These are phyloP conservation scores for Scolopax mira DNA, from an alignment of 2,113 vertebrate species.

Conservation along the genomic window DNA sequence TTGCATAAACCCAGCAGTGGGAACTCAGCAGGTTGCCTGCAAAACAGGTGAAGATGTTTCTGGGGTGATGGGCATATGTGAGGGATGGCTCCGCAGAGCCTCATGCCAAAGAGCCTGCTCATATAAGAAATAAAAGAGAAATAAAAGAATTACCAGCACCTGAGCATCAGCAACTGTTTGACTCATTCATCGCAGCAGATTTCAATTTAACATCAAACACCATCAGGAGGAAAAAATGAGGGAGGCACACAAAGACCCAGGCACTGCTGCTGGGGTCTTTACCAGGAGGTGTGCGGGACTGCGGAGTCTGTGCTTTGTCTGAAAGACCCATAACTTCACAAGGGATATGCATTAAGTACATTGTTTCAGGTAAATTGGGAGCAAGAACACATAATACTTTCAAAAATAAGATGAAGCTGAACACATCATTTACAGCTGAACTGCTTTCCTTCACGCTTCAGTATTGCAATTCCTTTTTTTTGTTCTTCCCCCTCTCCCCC, in stretches of 20 bases:
- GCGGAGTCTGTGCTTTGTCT: background rate
- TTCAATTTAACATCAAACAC: background rate
- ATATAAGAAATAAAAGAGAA: background rate
- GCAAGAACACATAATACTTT: background rate
- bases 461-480: background rate
- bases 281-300: background rate
- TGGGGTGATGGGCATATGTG: background rate
- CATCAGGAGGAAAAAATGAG: background rate
- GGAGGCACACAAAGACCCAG: background rate
- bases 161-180: background rate
- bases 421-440: background rate
- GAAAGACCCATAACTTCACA: background rate
- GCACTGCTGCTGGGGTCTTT: background rate
- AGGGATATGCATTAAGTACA: background rate
- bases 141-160: background rate
- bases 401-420: background rate
- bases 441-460: background rate
- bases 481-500: no score
- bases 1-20: fast-evolving
- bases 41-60: background rate
- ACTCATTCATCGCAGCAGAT: background rate
- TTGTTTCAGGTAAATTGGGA: background rate
- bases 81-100: background rate
- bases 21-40: background rate
- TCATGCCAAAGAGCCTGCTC: background rate